Evolutionary conservation across 2,797 vertebrate species (phyloP).

Genomic region (Cynopterus sphinx): DNA sequence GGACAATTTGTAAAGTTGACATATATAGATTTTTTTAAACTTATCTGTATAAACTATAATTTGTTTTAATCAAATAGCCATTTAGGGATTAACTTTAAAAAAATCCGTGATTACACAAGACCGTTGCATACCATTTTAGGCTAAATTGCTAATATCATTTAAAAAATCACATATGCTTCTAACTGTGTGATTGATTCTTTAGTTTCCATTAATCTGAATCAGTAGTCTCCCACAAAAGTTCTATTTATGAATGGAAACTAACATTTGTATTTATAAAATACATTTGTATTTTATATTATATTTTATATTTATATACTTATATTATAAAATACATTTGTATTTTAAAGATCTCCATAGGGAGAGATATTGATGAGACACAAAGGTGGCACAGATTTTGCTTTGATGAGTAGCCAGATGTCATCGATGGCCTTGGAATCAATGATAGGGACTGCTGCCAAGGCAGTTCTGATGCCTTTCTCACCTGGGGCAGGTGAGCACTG

Average conservation of each 20-base stretch:
- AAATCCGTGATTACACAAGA: not conserved
- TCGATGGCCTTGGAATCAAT: not conserved
- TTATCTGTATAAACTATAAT: not conserved
- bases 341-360: not conserved
- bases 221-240: not conserved
- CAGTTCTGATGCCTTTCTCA: slow-evolving; percentile 74
- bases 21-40: not conserved
- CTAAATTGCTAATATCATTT: not conserved
- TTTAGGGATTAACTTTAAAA: slow-evolving; percentile 16
- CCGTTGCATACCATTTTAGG: not conserved
- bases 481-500: slow-evolving; percentile 95
- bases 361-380: not conserved
- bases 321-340: not conserved
- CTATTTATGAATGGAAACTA: not conserved
- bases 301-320: too few relatives aligned
- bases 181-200: not conserved
- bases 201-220: not conserved
- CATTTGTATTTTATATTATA: not conserved
- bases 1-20: not conserved
- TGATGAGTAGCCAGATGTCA: not conserved
- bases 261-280: not conserved
- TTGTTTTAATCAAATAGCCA: slow-evolving; percentile 25
- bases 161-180: not conserved
- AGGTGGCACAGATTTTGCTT: not conserved
- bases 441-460: not conserved